Evolutionary conservation across 2,113 vertebrate genomes (phyloP).

Genomic region (Nestor notabilis): DNA sequence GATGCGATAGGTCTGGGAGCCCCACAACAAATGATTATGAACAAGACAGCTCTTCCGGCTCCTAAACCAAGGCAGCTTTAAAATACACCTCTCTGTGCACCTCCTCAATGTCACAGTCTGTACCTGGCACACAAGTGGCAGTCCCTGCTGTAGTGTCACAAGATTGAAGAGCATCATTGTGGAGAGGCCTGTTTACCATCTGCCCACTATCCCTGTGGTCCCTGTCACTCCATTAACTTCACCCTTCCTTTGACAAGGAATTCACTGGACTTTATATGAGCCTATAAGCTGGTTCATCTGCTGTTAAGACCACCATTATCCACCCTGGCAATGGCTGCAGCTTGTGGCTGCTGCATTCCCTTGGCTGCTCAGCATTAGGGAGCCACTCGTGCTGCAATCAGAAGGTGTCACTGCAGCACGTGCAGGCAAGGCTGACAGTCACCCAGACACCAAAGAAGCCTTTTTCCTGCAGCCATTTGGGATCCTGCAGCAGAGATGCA

Average conservation of each 20-base stretch:
- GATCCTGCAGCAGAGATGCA: not conserved
- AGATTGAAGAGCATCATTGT: not conserved
- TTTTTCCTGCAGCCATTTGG: not conserved
- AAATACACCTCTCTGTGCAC: not conserved
- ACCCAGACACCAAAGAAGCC: rapidly evolving
- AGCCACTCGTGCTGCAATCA: not conserved
- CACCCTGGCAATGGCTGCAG: not conserved
- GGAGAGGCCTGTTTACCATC: not conserved
- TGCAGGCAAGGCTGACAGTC: not conserved
- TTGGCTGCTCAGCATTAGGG: not conserved
- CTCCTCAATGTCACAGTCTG: not conserved
- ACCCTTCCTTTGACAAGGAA: not conserved
- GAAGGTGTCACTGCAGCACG: not conserved
- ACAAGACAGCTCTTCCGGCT: not conserved
- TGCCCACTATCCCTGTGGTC: not conserved
- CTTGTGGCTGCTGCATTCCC: rapidly evolving
- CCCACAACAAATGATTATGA: not conserved
- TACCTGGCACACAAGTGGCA: not conserved
- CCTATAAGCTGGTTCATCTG: not conserved
- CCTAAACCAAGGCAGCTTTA: not conserved
- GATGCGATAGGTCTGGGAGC: not conserved
- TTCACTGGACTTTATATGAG: no score
- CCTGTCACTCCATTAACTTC: not conserved
- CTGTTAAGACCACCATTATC: not conserved
- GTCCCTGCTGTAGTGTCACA: not conserved